Evolutionary conservation across 2,113 vertebrate species (phyloP).

Genomic region (Anoura caudifer): DNA sequence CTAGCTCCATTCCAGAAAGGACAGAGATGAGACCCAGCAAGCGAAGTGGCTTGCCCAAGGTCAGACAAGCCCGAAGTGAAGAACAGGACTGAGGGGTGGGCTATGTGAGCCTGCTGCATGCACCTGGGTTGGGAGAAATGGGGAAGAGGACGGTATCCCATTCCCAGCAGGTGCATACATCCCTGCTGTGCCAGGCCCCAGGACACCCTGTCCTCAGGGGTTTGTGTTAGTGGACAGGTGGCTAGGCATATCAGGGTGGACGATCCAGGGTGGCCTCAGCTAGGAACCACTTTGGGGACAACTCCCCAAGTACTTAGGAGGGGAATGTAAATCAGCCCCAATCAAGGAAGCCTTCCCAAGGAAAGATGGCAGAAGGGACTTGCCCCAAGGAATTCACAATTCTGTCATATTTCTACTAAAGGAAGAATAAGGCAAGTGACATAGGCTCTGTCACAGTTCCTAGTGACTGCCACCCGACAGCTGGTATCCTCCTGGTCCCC

Average conservation of each 20-base stretch:
- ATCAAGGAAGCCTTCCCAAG: neutral
- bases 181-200: neutral
- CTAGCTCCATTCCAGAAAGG: neutral
- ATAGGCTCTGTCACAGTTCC: neutral
- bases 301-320: neutral
- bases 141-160: rapidly evolving
- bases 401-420: neutral
- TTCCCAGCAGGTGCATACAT: rapidly evolving
- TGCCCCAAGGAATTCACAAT: neutral
- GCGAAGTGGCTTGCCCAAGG: neutral
- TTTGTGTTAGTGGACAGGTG: neutral
- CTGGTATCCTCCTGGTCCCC: neutral
- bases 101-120: neutral
- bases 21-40: neutral
- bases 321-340: neutral
- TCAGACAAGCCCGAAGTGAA: neutral
- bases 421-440: neutral
- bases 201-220: neutral
- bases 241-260: neutral
- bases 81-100: neutral
- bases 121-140: neutral
- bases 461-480: neutral
- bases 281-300: neutral
- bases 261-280: neutral
- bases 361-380: neutral